A percentile compares a stretch with the other conserved stretches of the same genome.
phyloP scores from a whole-genome alignment of 2,888 invertebrate species.

The Drosophila limbata region DNA sequence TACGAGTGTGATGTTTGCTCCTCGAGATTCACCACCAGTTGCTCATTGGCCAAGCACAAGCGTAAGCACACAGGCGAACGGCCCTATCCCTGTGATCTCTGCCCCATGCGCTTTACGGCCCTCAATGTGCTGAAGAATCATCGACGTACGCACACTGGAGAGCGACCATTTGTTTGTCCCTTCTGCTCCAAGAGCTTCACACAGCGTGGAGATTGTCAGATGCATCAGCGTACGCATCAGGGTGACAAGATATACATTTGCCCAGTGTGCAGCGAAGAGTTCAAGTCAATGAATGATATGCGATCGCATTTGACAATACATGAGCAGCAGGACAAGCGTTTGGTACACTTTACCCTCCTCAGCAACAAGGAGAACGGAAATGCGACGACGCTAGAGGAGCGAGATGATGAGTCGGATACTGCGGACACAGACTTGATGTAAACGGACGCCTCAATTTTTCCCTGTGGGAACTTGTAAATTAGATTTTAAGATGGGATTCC shows the following conservation, averaged over 20 bases:
- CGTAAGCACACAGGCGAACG: slow-evolving; percentile 88
- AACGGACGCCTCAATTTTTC: slow-evolving; percentile 17
- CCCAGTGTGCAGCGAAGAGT: slow-evolving; percentile 76
- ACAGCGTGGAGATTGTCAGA: slow-evolving; percentile 87
- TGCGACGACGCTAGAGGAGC: slow-evolving; percentile 42
- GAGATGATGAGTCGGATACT: slow-evolving; percentile 55
- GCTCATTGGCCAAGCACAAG: slow-evolving; percentile 87
- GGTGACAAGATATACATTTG: slow-evolving; percentile 83
- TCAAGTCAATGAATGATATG: slow-evolving; percentile 86
- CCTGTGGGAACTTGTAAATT: slow-evolving; percentile 32
- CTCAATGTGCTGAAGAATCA: slow-evolving; percentile 87
- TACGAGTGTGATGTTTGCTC: slow-evolving; percentile 87
- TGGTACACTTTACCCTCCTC: slow-evolving; percentile 62
- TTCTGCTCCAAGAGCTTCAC: slow-evolving; percentile 87
- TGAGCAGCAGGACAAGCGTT: slow-evolving; percentile 61
- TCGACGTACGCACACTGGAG: slow-evolving; percentile 87
- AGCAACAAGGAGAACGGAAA: slow-evolving; percentile 63
- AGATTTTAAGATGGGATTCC: slow-evolving; percentile 22
- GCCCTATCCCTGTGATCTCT: slow-evolving; percentile 87
- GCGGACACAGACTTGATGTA: slow-evolving; percentile 50
- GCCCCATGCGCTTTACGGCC: slow-evolving; percentile 87
- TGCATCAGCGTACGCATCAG: slow-evolving; percentile 87
- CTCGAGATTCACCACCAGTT: slow-evolving; percentile 87
- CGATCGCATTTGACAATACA: slow-evolving; percentile 86
- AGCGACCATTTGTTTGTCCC: slow-evolving; percentile 86